These are phyloP conservation scores for Epinotia ramella DNA, from an alignment of 2,888 invertebrate species.

Conservation along the genomic window DNA sequence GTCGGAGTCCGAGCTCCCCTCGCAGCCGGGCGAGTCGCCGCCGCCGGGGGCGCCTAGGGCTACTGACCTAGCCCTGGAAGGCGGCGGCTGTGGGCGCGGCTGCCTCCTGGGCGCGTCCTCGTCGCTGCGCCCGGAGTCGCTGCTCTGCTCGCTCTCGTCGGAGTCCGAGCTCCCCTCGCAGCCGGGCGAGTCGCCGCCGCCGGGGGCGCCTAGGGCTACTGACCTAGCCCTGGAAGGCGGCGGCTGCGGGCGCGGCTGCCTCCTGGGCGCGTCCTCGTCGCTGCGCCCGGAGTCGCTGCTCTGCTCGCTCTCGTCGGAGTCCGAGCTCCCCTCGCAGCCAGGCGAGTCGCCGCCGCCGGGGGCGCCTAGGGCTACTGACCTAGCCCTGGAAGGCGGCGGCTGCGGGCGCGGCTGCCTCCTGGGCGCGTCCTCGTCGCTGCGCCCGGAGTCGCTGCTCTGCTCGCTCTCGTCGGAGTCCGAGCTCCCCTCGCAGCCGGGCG, in stretches of 20 bases:
- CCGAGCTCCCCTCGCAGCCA: slow-evolving; percentile 64
- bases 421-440: slow-evolving; percentile 71
- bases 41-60: slow-evolving; percentile 70
- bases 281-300: slow-evolving; percentile 71
- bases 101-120: slow-evolving; percentile 65
- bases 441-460: slow-evolving; percentile 70
- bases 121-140: slow-evolving; percentile 70
- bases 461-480: slow-evolving; percentile 69
- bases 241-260: slow-evolving; percentile 48
- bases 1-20: slow-evolving; percentile 65
- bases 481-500: slow-evolving; percentile 63
- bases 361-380: slow-evolving; percentile 67
- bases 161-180: slow-evolving; percentile 66
- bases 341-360: slow-evolving; percentile 61
- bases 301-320: slow-evolving; percentile 70
- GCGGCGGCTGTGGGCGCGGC: slow-evolving; percentile 47
- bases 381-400: slow-evolving; percentile 48
- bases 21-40: slow-evolving; percentile 59
- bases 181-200: slow-evolving; percentile 59
- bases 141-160: slow-evolving; percentile 72
- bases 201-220: slow-evolving; percentile 70
- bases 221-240: slow-evolving; percentile 50
- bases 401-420: slow-evolving; percentile 51
- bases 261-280: slow-evolving; percentile 68
- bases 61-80: slow-evolving; percentile 49